Percentiles rank a stretch among this genome's conserved stretches.
These are phyloP conservation scores for Zonitis immaculata DNA, from an alignment of 2,888 invertebrate species.

Conservation along the genomic window DNA sequence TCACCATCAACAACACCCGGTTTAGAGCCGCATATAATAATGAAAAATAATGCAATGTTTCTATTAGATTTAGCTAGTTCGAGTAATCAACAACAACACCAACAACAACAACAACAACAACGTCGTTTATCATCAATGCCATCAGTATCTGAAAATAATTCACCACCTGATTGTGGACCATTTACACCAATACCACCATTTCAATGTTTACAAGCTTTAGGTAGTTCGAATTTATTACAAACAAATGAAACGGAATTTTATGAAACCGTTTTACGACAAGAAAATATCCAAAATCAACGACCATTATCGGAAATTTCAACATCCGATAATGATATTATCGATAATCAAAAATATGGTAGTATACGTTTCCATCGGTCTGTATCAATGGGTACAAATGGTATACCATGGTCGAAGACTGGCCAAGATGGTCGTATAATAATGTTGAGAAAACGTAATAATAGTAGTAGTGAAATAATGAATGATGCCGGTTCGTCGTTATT, in stretches of 20 bases:
- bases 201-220: slow-evolving; percentile 57
- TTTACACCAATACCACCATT: slow-evolving; percentile 57
- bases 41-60: slow-evolving; percentile 93
- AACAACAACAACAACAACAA: slow-evolving; percentile 38
- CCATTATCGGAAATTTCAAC: slow-evolving; percentile 54
- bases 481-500: slow-evolving; percentile 74
- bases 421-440: slow-evolving; percentile 56
- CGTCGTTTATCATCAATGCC: slow-evolving; percentile 48
- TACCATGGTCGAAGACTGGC: slow-evolving; percentile 57
- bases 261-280: slow-evolving; percentile 50
- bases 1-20: slow-evolving; percentile 41
- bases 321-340: slow-evolving; percentile 54
- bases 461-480: slow-evolving; percentile 60
- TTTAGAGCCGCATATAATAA: slow-evolving; percentile 58
- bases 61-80: slow-evolving; percentile 83
- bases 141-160: slow-evolving; percentile 55
- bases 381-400: slow-evolving; percentile 73
- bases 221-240: slow-evolving; percentile 35
- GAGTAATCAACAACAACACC: slow-evolving; percentile 48
- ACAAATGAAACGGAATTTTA: slow-evolving; percentile 46
- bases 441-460: slow-evolving; percentile 65
- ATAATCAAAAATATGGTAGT: slow-evolving; percentile 51
- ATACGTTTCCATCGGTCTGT: slow-evolving; percentile 78
- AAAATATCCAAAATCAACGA: slow-evolving; percentile 48
- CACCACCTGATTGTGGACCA: slow-evolving; percentile 54